Base-by-base conservation (phyloP, 1,140 invertebrate genomes). In the Hetaerina americana region DNA sequence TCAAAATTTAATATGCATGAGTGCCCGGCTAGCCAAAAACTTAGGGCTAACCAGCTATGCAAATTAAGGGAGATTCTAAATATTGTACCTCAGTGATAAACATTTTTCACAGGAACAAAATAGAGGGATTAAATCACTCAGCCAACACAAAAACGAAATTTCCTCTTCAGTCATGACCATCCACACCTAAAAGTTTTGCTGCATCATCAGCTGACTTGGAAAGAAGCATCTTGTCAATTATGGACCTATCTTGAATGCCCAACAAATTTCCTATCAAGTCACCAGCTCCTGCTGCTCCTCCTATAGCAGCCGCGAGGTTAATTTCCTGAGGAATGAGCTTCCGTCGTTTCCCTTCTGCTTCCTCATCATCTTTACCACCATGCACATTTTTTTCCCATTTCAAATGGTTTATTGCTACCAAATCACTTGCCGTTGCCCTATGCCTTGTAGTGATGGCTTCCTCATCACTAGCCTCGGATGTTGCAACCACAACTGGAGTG, bases 231-330 rank as follows among this genome's bases (percentile, higher is more conserved):
- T 92, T 89, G 76, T 96, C 94, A 57, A 95, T 88, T 71, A 95
- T 90, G n/a, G 90, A 88, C 72, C 89, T 89, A 78, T 93, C 92
- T 71, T 90, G 87, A 72, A 96, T 93, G 0, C 94, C 94, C 0
- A 97, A 81, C 0, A 97, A 84, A 79, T 95, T 94, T 0, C 93
- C 92, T 74, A 97, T 93, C 31, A 96, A 83, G 78, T 95, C 93
- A 66, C 87, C 85, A 3, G 79, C 80, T 73, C 85, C 85, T 76
- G 86, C 85, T 3, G 70, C 72, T 69, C 66, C 70, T 57, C 27
- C 72, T 68, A 27, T 18, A 68, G 66, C 26, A 72, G 67, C 71
- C 28, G 31, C 57, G n/a, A 26, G 67, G 1, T 25, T 25, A 26
- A 29, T 72, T 71, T 27, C 25, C n/a, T 68, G 27, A 26, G 66